phyloP scores from a whole-genome alignment of 2,888 invertebrate species.

The Zootermopsis nevadensis region DNA sequence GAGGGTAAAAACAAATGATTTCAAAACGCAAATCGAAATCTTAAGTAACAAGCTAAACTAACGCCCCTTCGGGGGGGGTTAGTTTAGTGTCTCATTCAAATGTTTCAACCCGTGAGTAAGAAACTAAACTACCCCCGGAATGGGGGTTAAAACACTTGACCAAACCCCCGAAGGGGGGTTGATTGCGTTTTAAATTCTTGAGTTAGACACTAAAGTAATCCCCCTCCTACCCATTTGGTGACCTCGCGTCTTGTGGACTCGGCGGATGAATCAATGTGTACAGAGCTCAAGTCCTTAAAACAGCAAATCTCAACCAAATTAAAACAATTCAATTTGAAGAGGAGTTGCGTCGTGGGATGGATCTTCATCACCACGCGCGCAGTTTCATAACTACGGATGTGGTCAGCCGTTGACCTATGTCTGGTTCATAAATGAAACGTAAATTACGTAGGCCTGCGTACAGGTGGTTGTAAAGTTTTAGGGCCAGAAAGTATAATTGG shows the following conservation, averaged over 20 bases:
- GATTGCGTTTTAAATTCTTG: too few species aligned
- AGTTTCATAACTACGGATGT: background rate
- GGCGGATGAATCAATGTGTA: background rate
- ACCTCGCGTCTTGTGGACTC: background rate
- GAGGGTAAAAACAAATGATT: too few species aligned
- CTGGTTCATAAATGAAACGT: background rate
- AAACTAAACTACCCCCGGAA: too few species aligned
- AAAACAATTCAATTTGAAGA: constrained; percentile 25
- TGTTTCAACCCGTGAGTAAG: too few species aligned
- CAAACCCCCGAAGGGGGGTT: too few species aligned
- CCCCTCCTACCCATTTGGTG: background rate
- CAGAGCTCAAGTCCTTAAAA: constrained; percentile 7
- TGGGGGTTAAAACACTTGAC: too few species aligned
- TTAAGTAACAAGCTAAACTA: too few species aligned
- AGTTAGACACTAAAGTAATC: too few species aligned
- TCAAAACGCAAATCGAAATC: too few species aligned
- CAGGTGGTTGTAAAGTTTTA: background rate
- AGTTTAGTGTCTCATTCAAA: too few species aligned
- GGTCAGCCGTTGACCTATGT: constrained; percentile 18
- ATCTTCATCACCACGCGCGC: background rate
- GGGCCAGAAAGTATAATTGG: background rate
- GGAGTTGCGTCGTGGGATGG: background rate
- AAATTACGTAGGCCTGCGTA: background rate
- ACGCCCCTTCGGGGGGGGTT: too few species aligned
- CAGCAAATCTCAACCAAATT: constrained; percentile 25